Percentiles rank a stretch among this genome's conserved stretches.
phyloP scores from a whole-genome alignment of 2,797 vertebrate genomes.

The Enteromius mattozi region DNA sequence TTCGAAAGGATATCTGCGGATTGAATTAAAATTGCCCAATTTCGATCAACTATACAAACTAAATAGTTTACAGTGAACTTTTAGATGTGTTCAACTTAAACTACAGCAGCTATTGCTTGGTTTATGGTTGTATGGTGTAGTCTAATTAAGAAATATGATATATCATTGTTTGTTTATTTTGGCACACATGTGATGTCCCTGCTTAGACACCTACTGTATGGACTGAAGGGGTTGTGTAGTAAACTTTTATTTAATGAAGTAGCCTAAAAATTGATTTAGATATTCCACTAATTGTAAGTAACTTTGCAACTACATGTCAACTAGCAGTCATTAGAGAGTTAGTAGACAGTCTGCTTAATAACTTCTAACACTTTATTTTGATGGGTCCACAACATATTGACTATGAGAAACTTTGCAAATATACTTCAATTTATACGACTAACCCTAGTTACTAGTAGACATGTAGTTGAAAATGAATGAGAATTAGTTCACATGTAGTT shows the following conservation, averaged over 20 bases:
- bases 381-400: too few species aligned
- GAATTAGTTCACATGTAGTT: too few species aligned
- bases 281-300: too few species aligned
- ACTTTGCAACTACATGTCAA: too few species aligned
- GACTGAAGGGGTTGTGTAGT: neutral
- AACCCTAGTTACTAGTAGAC: too few species aligned
- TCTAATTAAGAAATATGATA: neutral
- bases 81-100: neutral
- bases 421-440: too few species aligned
- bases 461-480: too few species aligned
- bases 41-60: neutral
- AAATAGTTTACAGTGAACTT: neutral
- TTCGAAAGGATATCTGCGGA: neutral
- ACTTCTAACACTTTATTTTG: too few species aligned
- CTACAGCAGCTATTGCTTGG: neutral
- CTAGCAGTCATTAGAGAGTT: too few species aligned
- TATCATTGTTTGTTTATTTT: slow-evolving; percentile 18
- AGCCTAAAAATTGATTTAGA: too few species aligned
- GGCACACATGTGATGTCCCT: neutral
- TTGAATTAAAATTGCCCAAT: neutral
- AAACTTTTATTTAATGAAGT: neutral
- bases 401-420: too few species aligned
- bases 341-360: too few species aligned
- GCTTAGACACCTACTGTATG: neutral
- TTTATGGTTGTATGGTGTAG: neutral